Conservation (phyloP, 2,797 vertebrate genomes). For the Argyrosomus regius region DNA sequence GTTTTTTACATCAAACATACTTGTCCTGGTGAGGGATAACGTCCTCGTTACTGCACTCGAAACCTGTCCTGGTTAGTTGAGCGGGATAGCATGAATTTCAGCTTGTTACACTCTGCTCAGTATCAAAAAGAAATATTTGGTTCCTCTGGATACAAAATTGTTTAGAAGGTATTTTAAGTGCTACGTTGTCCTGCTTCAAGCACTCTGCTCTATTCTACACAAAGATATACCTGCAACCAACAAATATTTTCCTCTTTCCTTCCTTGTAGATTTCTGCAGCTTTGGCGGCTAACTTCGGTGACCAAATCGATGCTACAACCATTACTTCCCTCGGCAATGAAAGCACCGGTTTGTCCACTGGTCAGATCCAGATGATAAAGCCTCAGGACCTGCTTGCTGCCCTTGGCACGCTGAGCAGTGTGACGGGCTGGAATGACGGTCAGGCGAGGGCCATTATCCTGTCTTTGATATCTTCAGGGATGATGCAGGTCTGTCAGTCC, state of each 20-base stretch:
- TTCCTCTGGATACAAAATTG: neutral
- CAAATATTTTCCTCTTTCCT: neutral
- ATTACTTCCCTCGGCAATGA: slow-evolving; percentile 73
- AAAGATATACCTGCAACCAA: neutral
- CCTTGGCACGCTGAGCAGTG: slow-evolving; percentile 54
- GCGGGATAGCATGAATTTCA: neutral
- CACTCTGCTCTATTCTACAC: neutral
- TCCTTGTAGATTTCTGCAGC: slow-evolving; percentile 73
- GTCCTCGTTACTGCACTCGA: neutral
- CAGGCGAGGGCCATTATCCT: slow-evolving; percentile 76
- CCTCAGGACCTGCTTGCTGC: slow-evolving; percentile 33
- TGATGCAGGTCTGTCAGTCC: slow-evolving; percentile 53
- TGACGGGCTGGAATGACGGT: slow-evolving; percentile 74
- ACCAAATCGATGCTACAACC: slow-evolving; percentile 8
- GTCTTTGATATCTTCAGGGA: slow-evolving; percentile 54
- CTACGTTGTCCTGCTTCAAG: neutral
- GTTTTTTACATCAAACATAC: neutral
- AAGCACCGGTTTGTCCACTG: slow-evolving; percentile 62
- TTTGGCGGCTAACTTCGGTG: slow-evolving; percentile 69
- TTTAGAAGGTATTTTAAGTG: neutral
- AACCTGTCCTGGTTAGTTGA: neutral
- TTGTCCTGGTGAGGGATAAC: neutral
- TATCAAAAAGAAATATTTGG: neutral
- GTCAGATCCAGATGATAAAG: slow-evolving; percentile 62
- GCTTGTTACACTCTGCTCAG: neutral